A percentile compares a stretch with the other conserved stretches of the same genome.
Conservation (phyloP, 2,888 invertebrate genomes). For the Phortica okadai region DNA sequence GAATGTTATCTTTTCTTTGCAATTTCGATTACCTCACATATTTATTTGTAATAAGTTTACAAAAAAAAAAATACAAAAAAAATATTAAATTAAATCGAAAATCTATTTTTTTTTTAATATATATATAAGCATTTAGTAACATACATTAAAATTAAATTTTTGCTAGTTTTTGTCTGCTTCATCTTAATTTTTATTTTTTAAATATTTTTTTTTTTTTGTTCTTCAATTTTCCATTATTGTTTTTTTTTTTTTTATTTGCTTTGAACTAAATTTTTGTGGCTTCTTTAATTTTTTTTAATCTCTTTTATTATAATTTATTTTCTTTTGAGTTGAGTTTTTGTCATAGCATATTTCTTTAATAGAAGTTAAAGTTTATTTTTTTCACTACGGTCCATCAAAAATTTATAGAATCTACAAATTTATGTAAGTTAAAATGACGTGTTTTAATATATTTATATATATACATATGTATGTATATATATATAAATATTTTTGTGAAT, state of each 20-base stretch:
- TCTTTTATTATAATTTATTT: no score
- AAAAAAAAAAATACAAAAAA: no score
- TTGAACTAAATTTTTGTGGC: not conserved
- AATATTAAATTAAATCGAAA: constrained; percentile 17
- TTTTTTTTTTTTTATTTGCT: not conserved
- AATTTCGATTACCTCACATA: no score
- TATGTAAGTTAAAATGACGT: constrained; percentile 3
- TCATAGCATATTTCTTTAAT: no score
- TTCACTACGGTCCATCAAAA: constrained; percentile 7
- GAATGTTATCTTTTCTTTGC: no score
- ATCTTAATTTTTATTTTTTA: constrained; percentile 17
- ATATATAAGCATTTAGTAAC: constrained; percentile 14
- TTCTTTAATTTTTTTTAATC: no score
- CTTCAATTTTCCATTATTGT: not conserved
- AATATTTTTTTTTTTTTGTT: not conserved
- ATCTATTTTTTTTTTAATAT: constrained; percentile 15
- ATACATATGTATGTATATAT: not conserved
- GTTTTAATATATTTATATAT: not conserved
- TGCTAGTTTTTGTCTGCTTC: constrained; percentile 47
- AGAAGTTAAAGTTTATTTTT: no score
- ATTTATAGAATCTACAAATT: not conserved
- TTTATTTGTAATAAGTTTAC: no score
- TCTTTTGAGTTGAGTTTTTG: no score
- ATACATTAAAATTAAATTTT: constrained; percentile 56
- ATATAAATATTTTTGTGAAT: no score